Conservation (phyloP, 2,113 vertebrate genomes). For the Lycaon pictus region DNA sequence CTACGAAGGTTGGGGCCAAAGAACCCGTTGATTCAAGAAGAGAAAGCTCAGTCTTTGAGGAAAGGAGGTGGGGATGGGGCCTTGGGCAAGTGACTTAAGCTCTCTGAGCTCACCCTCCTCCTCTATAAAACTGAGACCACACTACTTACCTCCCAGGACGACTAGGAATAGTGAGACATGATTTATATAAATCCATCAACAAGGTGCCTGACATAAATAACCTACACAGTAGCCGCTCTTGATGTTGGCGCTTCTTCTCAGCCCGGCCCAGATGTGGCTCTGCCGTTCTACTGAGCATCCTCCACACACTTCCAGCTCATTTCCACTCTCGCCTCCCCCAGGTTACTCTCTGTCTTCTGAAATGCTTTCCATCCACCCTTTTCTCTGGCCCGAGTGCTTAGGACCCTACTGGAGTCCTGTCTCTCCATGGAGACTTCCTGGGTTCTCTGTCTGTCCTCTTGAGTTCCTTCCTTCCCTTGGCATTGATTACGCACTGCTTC, state of each 20-base stretch:
- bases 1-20: not conserved
- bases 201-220: not conserved
- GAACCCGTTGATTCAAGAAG: not conserved
- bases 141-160: not conserved
- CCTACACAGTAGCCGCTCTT: not conserved
- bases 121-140: not conserved
- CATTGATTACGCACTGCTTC: not conserved
- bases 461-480: not conserved
- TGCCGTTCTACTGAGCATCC: not conserved
- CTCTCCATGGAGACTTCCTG: not conserved
- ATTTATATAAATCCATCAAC: not conserved
- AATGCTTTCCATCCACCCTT: not conserved
- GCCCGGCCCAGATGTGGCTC: not conserved
- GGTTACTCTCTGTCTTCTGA: not conserved
- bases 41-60: not conserved
- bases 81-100: not conserved
- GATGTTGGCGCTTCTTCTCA: not conserved
- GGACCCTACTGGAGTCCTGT: too few species aligned
- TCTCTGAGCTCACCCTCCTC: not conserved
- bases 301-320: not conserved
- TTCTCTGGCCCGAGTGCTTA: not conserved
- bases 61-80: not conserved
- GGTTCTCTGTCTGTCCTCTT: not conserved
- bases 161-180: not conserved
- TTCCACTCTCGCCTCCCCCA: not conserved